Evolutionary conservation across 2,888 invertebrate species (phyloP), one percentile per base, ranked within the genome.

Genomic region (Agonopterix heracliana): DNA sequence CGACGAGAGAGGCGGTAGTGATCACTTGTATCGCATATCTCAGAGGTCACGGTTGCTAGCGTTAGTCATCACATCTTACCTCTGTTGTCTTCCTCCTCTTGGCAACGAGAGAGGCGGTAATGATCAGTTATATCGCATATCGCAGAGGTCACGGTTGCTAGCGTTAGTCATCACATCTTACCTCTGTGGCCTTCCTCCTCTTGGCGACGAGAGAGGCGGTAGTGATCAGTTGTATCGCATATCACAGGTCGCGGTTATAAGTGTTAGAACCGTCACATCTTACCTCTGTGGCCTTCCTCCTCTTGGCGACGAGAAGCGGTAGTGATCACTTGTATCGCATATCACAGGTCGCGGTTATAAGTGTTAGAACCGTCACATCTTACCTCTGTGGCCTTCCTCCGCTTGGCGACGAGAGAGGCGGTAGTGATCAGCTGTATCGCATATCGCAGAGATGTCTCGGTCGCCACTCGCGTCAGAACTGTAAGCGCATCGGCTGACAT

Each of bases 341-440:
- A 14, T n/a, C 14, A 14, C 2, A 14, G 14, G 2, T 14, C 14
- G 2, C 14, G 14, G 94, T 92, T 1, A 2, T 3, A 3, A 17
- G 17, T 3, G 2, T 3, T 2, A 2, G 17, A n/a, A n/a, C 3
- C 17, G 1, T 26, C 26, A 26, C 38, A 10, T n/a, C 38, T n/a
- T 17, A 96, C 95, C 89, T 96, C 95, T 3, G 92, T 91, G 0
- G 95, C 95, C 84, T 98, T 98, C 60, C 98, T 91, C 62, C 96
- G 93, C 44, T 94, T 91, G 48, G 97, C 93, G n/a, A 98, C 96
- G n/a, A 99, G 92, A 59, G 95, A 95, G 0, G 99, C 95, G 0
- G 98, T 96, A 35, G 98, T 98, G 63, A 99, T 99, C 35, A 99
- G 91, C 72, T 99, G 99, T 76, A 99, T 99, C 34, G 98, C 96